Base-by-base conservation (phyloP, 2,797 vertebrate genomes). In the Channallabes apus region DNA sequence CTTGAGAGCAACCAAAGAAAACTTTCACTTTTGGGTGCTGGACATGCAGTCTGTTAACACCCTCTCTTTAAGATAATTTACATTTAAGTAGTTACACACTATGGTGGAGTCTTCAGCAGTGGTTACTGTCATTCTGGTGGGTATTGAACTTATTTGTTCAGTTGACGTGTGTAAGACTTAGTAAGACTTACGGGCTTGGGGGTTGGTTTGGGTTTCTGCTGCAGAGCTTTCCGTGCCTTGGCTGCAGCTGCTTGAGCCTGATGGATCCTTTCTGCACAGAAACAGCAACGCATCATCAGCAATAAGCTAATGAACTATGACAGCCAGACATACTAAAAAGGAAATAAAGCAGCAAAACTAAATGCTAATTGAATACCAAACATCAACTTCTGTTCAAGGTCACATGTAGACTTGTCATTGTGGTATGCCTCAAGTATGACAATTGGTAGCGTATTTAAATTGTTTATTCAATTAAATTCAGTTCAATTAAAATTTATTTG, bases 201-300 rank as follows among this genome's bases (percentile, higher is more conserved):
- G 0, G 96, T 93, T 51, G 97, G 97, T 93, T 99, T 99, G 0
- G 98, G 97, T 88, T 99, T 99, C 92, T 99, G 98, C 89, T 99
- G 98, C 69, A 98, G 94, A 69, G 98, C 98, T 91, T 99, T 99
- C 89, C 97, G 96, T 84, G 98, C 98, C 92, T 99, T 99, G 35
- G 98, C 98, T 22, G 98, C 98, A 68, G 98, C 98, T 81, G 98
- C 98, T 88, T 99, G 98, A 84, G 98, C 98, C 76, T 99, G 98
- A 88, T 99, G 98, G 85, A 99, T 99, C 87, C 97, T 94, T 93
- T 99, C 98, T 99, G 94, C 18, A 90, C 86, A n/a, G 46, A 84
- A 64, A 87, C 20, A 75, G n/a, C 6, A 61, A 3, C 1, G 54
- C 18, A 76, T 62, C 32, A 59, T 27, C n/a, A 83, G n/a, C 38